These are phyloP conservation scores for Sternarchorhynchus goeldii DNA, from an alignment of 2,797 vertebrate genomes.

Conservation along the genomic window DNA sequence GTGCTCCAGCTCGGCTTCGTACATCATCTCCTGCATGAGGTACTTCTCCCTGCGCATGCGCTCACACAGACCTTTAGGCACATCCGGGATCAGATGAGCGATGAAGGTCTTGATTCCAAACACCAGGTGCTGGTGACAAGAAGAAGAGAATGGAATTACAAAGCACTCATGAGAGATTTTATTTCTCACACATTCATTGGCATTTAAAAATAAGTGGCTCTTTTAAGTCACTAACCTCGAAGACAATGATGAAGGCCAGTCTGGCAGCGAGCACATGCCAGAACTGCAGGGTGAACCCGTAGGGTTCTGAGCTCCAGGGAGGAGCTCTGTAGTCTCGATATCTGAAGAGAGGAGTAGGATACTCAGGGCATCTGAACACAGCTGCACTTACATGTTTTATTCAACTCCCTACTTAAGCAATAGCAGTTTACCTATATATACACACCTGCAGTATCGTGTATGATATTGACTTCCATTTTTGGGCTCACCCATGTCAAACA, in stretches of 20 bases:
- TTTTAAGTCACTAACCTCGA: slow-evolving; percentile 82
- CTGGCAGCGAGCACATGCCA: slow-evolving; percentile 97
- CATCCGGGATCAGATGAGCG: slow-evolving; percentile 97
- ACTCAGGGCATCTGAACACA: slow-evolving; percentile 12
- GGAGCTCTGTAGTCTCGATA: slow-evolving; percentile 96
- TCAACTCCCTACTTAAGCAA: neutral
- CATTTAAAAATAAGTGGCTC: neutral
- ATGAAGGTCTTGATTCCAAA: slow-evolving; percentile 99
- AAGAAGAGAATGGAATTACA: slow-evolving; percentile 36
- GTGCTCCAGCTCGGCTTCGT: slow-evolving; percentile 95
- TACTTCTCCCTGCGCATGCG: slow-evolving; percentile 98
- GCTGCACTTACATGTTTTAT: neutral
- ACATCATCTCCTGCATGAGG: slow-evolving; percentile 99
- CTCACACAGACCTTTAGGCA: slow-evolving; percentile 95
- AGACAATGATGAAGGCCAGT: slow-evolving; percentile 97
- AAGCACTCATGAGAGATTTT: neutral
- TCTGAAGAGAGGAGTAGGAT: slow-evolving; percentile 65
- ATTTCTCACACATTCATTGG: neutral
- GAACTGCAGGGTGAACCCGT: slow-evolving; percentile 97
- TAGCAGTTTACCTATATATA: neutral
- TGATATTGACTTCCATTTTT: slow-evolving; percentile 75
- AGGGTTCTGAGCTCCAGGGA: slow-evolving; percentile 88
- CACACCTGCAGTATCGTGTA: slow-evolving; percentile 84
- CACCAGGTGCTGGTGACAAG: slow-evolving; percentile 88
- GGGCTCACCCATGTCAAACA: slow-evolving; percentile 88